Evolutionary conservation across 2,797 vertebrate species (phyloP), one percentile per base, ranked within the genome.

Genomic region (Amniataba percoides): DNA sequence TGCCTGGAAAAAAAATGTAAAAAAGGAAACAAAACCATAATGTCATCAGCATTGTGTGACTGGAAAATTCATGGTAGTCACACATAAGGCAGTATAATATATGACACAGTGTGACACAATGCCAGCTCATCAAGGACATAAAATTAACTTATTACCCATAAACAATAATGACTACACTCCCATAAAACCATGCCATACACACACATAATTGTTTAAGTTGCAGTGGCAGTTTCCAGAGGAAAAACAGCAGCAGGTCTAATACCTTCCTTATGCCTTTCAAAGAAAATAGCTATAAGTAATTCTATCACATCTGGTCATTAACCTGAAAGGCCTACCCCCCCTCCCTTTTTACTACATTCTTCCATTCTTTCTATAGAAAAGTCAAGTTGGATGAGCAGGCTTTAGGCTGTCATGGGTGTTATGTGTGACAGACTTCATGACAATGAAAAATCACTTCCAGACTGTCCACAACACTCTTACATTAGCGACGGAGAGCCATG

Each of bases 1-100:
- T 77, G 84, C 94, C 95, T 95, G 88, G 73, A 85, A 77, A 79
- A 73, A 71, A n/a, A n/a, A 72, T 36, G 27, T 19, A 56, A 61
- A 61, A 36, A 62, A 3, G 43, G 36, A 78, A 77, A 51, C 3
- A 49, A 68, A 59, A 45, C 6, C 2, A 55, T 23, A 56, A 69
- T 25, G 49, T 70, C 49, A 80, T 1, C 1, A n/a, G n/a, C 18
- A 64, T 58, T 13, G 49, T 42, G 34, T 4, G 19, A 1, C 45
- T 80, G 69, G 74, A 76, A 87, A 76, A 81, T 19, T 2, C 1
- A 72, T 71, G 46, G 9, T 36, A 19, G 31, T 61, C 27, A 71
- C 40, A 74, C 66, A 80, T 63, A 73, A 34, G 21, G 65, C 48
- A 60, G 34, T 59, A 69, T 51, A 63, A 71, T 55, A 71, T 15